Evolutionary conservation across 2,113 vertebrate genomes (phyloP).

Genomic region (Orycteropus afer): DNA sequence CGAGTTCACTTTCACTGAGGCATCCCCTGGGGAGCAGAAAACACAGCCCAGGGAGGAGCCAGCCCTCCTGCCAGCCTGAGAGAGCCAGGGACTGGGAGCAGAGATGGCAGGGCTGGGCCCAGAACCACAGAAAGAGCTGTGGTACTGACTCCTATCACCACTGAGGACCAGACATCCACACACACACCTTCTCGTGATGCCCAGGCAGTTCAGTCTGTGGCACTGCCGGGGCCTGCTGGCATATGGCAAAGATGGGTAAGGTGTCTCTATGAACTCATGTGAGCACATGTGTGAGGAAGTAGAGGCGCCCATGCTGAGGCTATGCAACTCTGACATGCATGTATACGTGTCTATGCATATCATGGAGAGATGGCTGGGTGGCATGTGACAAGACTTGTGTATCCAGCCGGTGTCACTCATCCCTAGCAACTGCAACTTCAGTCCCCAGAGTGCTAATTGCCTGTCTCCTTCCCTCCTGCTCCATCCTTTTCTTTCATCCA

Average conservation of each 20-base stretch:
- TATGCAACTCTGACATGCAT: rapidly evolving
- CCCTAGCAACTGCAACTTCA: not conserved
- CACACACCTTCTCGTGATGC: rapidly evolving
- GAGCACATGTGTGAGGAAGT: not conserved
- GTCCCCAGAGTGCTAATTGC: too few relatives aligned
- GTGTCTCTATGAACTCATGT: not conserved
- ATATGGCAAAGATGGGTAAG: not conserved
- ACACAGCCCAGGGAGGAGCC: slow-evolving; percentile 15
- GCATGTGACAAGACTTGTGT: rapidly evolving
- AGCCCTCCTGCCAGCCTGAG: rapidly evolving
- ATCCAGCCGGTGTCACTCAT: rapidly evolving
- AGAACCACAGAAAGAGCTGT: not conserved
- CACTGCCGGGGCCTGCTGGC: not conserved
- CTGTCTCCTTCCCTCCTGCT: not conserved
- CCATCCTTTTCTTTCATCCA: rapidly evolving
- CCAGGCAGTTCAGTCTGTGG: not conserved
- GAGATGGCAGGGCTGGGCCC: not conserved
- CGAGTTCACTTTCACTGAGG: slow-evolving; percentile 86
- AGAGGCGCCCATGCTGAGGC: rapidly evolving
- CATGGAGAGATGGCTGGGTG: not conserved
- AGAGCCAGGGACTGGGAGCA: not conserved
- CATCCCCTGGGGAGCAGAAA: slow-evolving; percentile 75
- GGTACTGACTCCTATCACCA: rapidly evolving
- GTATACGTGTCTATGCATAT: not conserved
- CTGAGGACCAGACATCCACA: rapidly evolving